Evolutionary conservation across 2,888 invertebrate genomes (phyloP).

Genomic region (Drosophila kambysellisi): DNA sequence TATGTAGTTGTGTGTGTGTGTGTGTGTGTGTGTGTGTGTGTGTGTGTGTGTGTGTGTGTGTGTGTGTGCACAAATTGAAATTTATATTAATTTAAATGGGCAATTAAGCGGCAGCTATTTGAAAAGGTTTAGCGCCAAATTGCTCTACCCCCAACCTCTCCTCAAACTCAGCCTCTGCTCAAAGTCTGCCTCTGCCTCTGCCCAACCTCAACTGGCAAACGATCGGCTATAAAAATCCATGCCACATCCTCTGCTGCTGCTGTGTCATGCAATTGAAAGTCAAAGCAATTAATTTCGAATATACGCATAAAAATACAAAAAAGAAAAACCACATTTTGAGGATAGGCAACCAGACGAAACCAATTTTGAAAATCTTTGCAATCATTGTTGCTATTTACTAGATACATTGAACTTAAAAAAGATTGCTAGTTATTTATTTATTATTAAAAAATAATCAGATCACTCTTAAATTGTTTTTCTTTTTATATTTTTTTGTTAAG

Average conservation of each 20-base stretch:
- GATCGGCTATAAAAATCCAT: constrained; percentile 48
- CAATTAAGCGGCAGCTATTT: constrained; percentile 74
- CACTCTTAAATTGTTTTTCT: not conserved
- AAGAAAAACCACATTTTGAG: constrained; percentile 6
- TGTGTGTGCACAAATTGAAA: constrained; percentile 68
- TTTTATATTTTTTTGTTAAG: not conserved
- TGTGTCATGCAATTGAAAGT: constrained; percentile 69
- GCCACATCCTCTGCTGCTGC: constrained; percentile 50
- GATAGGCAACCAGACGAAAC: constrained; percentile 26
- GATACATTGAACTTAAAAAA: constrained; percentile 9
- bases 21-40: not conserved
- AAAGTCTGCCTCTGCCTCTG: constrained; percentile 25
- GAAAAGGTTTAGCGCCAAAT: constrained; percentile 65
- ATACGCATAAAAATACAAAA: constrained; percentile 13
- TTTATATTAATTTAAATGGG: constrained; percentile 79
- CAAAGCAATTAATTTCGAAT: constrained; percentile 35
- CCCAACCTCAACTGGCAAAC: constrained; percentile 14
- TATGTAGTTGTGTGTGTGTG: constrained; percentile 19
- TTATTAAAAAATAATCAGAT: not conserved
- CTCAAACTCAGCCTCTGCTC: constrained; percentile 19
- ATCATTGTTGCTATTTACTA: constrained; percentile 26
- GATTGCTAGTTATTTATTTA: not conserved
- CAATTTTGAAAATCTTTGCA: constrained; percentile 17
- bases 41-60: constrained; percentile 29
- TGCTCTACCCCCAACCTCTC: constrained; percentile 22